These are phyloP conservation scores for Sakesphorus luctuosus DNA, from an alignment of 2,113 vertebrate species.

Conservation along the genomic window DNA sequence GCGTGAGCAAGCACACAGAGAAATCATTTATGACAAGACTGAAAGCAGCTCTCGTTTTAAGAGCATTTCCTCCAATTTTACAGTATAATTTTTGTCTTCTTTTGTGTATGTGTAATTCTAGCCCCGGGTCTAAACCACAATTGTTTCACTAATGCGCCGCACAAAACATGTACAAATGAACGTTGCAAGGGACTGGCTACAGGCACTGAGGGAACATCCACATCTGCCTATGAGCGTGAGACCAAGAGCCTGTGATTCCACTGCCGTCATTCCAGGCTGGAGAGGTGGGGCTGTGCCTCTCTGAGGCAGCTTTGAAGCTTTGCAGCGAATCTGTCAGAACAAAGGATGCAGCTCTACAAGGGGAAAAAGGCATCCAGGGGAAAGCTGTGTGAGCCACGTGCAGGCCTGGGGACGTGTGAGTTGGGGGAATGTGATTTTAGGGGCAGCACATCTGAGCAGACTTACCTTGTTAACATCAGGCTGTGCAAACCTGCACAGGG, in stretches of 20 bases:
- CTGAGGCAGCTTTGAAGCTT: background rate
- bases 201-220: background rate
- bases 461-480: background rate
- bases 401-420: background rate
- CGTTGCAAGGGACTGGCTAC: background rate
- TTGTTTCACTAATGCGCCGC: background rate
- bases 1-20: slow-evolving; percentile 49
- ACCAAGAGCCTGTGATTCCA: background rate
- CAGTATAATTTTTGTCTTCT: background rate
- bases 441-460: background rate
- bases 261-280: background rate
- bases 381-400: background rate
- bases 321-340: background rate
- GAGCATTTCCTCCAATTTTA: background rate
- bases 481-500: background rate
- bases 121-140: background rate
- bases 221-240: background rate
- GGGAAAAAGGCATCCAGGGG: background rate
- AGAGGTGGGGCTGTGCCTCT: background rate
- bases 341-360: background rate
- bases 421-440: background rate
- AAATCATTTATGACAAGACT: slow-evolving; percentile 14
- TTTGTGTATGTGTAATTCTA: background rate
- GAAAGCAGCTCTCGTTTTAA: background rate
- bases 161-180: background rate